Base-by-base conservation (phyloP, 2,888 invertebrate genomes). In the Zaprionus bogoriensis region DNA sequence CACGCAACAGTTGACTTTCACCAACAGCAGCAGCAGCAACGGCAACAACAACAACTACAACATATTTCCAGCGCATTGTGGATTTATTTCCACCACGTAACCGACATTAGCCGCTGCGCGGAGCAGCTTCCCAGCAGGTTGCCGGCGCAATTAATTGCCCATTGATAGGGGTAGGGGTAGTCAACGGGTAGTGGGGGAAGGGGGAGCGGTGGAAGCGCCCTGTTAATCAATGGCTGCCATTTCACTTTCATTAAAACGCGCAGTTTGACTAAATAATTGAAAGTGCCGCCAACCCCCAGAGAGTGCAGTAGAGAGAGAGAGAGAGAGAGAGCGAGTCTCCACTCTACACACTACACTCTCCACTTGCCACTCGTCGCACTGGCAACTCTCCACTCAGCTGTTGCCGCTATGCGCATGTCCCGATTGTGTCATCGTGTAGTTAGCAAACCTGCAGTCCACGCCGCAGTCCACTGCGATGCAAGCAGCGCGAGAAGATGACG, bases 351-450 rank as follows among this genome's bases (percentile, higher is more conserved):
- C 10, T 6, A 28, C 4, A 4, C 36, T 9, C 5, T 20, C 23
- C 48, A 17, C 25, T 19, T 23, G 2, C 28, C 45, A 23, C 27
- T 27, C n/a, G 6, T 20, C 23, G 3, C 20, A 10, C 20, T 7
- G 27, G 1, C 19, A 44, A 67, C 27, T 83, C 77, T 77, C 60
- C 70, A 66, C 73, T 57, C 77, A 77, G 81, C 84, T 84, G 84
- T 77, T 52, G 59, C 9, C 17, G 47, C 44, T 67, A 45, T 84
- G 89, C 88, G 88, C 88, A 89, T 87, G 88, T 60, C 71, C 65
- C 66, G 87, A 89, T 89, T 89, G 89, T 87, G 88, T 89, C 88
- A 89, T 89, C 69, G 67, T 58, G 5, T n/a, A n/a, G n/a, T n/a
- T n/a, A n/a, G n/a, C 9, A 12, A 36, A 36, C 17, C 27, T 14